Conservation (phyloP, 2,113 vertebrate genomes). For the Microtus ochrogaster region DNA sequence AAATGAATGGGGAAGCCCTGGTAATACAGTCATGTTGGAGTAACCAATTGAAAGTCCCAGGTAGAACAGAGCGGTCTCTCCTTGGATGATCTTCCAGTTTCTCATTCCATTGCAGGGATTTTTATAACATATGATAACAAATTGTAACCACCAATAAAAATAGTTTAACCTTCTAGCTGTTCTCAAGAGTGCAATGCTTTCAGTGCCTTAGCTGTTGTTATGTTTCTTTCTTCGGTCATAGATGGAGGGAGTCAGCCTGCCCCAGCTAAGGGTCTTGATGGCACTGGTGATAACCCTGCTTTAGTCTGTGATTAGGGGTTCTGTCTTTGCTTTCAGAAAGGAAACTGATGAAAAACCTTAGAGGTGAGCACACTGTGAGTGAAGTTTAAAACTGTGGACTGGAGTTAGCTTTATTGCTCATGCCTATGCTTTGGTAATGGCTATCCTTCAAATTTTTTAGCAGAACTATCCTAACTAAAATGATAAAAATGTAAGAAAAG, state of each 20-base stretch:
- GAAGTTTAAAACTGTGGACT: background rate
- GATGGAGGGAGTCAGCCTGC: background rate
- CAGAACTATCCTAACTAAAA: background rate
- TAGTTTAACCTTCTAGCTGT: background rate
- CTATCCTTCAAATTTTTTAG: background rate
- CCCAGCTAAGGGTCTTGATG: background rate
- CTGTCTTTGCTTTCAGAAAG: background rate
- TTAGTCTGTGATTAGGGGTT: background rate
- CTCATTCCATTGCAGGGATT: background rate
- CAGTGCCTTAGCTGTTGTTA: background rate
- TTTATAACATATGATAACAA: background rate
- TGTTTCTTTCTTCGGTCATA: background rate
- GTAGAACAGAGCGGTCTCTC: background rate
- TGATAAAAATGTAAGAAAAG: background rate
- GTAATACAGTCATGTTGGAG: no score
- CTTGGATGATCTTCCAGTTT: background rate
- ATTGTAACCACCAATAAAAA: background rate
- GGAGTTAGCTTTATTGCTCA: background rate
- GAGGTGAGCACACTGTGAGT: background rate
- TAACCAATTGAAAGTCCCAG: background rate
- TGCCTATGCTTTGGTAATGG: background rate
- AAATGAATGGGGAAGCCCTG: background rate
- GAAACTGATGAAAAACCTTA: background rate
- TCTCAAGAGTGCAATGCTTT: background rate
- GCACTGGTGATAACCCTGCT: background rate